These are phyloP conservation scores for Meriones psammophilus DNA, from an alignment of 2,797 vertebrate species.

Conservation along the genomic window DNA sequence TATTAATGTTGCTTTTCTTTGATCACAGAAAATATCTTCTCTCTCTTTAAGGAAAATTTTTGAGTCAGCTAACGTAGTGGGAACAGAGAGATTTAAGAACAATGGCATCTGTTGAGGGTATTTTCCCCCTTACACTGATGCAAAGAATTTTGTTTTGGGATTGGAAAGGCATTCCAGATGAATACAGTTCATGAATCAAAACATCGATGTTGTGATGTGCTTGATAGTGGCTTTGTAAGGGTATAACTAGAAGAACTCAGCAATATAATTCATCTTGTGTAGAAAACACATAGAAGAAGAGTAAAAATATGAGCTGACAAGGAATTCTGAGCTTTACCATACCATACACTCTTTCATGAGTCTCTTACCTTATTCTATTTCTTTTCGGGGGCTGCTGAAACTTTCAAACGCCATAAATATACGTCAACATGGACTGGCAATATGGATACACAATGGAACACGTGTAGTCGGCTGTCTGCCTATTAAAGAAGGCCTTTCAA, in stretches of 20 bases:
- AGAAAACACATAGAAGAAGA: background rate
- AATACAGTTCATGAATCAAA: background rate
- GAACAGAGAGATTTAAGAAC: background rate
- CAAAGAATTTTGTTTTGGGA: background rate
- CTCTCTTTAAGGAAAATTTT: too few species aligned
- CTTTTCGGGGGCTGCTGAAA: conserved; percentile 27
- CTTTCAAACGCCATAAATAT: conserved; percentile 21
- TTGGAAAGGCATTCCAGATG: background rate
- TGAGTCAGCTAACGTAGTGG: background rate
- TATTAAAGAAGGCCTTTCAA: conserved; percentile 36
- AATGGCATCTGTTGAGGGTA: background rate
- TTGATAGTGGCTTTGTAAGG: background rate
- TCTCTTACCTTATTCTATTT: conserved; percentile 9
- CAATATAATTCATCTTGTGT: background rate
- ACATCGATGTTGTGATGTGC: too few species aligned
- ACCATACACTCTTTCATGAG: background rate
- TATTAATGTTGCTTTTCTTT: background rate
- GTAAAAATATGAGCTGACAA: background rate
- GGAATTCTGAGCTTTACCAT: conserved; percentile 48
- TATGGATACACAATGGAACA: background rate
- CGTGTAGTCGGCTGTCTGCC: background rate
- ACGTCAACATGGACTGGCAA: background rate
- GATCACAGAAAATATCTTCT: background rate
- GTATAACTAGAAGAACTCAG: background rate
- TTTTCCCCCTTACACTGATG: background rate